A percentile compares a stretch with the other conserved stretches of the same genome.
phyloP scores from a whole-genome alignment of 2,888 invertebrate species.

The Apomyelois bistriatella region DNA sequence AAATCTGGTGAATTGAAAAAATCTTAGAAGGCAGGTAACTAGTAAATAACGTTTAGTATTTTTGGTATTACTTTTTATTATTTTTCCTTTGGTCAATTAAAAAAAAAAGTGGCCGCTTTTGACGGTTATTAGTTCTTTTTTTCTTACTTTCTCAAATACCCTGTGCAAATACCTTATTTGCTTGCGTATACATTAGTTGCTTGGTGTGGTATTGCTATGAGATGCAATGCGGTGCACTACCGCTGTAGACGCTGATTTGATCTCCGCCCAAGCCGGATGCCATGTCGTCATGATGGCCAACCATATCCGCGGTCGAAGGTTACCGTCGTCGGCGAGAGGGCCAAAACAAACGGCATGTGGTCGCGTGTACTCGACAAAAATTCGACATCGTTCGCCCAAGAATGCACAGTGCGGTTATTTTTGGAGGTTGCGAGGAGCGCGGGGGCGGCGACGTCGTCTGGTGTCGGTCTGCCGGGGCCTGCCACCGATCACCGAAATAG shows the following conservation, averaged over 20 bases:
- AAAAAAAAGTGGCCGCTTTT: too few relatives aligned
- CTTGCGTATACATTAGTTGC: too few relatives aligned
- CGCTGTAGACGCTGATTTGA: slow-evolving; percentile 4
- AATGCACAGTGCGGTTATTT: slow-evolving; percentile 77
- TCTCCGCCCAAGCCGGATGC: slow-evolving; percentile 17
- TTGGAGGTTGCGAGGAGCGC: slow-evolving; percentile 76
- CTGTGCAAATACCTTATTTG: too few relatives aligned
- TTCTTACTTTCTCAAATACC: too few relatives aligned
- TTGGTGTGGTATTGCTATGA: too few relatives aligned
- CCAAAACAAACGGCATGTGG: slow-evolving; percentile 77
- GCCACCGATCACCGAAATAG: slow-evolving; percentile 80
- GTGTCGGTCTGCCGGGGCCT: slow-evolving; percentile 82
- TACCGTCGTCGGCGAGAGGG: slow-evolving; percentile 43
- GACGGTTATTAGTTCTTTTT: too few relatives aligned
- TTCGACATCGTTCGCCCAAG: slow-evolving; percentile 79
- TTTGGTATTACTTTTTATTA: too few relatives aligned
- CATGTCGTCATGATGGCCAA: slow-evolving; percentile 12
- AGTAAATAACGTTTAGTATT: too few relatives aligned
- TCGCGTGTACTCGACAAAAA: slow-evolving; percentile 80
- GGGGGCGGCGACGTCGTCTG: slow-evolving; percentile 78
- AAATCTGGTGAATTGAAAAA: too few relatives aligned
- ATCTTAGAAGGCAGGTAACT: too few relatives aligned
- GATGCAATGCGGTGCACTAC: background rate
- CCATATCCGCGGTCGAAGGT: slow-evolving; percentile 28
- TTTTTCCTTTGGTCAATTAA: too few relatives aligned